A percentile compares a stretch with the other conserved stretches of the same genome.
Evolutionary conservation across 2,888 invertebrate species (phyloP).

Genomic region (Phytoseiulus persimilis): DNA sequence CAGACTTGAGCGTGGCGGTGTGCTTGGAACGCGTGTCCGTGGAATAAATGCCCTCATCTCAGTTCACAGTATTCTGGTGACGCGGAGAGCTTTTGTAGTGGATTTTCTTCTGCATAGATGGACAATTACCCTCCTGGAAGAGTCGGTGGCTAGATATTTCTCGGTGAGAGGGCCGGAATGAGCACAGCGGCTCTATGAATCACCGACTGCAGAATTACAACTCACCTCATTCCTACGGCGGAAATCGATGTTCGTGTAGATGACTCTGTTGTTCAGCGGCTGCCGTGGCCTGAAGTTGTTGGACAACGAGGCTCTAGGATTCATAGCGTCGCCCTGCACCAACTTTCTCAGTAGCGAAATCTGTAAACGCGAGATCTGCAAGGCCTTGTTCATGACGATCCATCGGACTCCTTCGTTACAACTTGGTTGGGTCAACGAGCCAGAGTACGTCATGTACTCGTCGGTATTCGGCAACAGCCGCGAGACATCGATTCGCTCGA

Average conservation of each 20-base stretch:
- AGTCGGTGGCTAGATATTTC: too few relatives aligned
- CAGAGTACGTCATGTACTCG: slow-evolving; percentile 15
- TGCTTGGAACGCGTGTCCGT: not conserved
- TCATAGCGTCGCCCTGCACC: slow-evolving; percentile 77
- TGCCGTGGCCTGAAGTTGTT: slow-evolving; percentile 91
- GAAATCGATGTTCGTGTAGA: slow-evolving; percentile 94
- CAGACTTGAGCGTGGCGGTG: not conserved
- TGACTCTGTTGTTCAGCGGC: slow-evolving; percentile 81
- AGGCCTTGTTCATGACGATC: not conserved
- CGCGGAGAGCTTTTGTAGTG: not conserved
- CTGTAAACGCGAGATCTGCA: slow-evolving; percentile 53
- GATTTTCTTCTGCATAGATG: not conserved
- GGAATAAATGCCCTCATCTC: not conserved
- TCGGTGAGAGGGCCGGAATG: too few relatives aligned
- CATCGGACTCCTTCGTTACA: slow-evolving; percentile 10
- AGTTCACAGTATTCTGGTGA: not conserved
- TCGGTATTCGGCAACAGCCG: slow-evolving; percentile 14
- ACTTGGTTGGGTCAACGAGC: slow-evolving; percentile 8
- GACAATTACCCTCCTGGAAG: not conserved
- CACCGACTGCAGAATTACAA: not conserved
- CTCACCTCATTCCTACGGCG: slow-evolving; percentile 48
- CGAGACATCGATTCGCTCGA: slow-evolving; percentile 10
- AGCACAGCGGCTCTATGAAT: too few relatives aligned
- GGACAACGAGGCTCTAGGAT: slow-evolving; percentile 79
- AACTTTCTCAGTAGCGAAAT: slow-evolving; percentile 70